These are phyloP conservation scores for Pelobates fuscus DNA, from an alignment of 2,113 vertebrate genomes.

Conservation along the genomic window DNA sequence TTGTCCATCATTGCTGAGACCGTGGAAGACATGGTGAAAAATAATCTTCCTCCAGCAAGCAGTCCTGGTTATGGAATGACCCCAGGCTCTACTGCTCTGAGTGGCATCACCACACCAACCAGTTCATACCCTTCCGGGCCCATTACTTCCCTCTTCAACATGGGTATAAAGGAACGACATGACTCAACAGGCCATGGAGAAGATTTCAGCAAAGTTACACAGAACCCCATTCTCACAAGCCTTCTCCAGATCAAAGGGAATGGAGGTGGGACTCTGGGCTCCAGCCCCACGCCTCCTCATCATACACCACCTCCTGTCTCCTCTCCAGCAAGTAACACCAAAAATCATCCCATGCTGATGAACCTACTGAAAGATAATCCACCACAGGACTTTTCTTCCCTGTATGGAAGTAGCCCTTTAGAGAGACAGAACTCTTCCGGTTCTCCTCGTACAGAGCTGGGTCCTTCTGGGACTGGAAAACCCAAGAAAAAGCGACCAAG, in stretches of 20 bases:
- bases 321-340: conserved; percentile 96
- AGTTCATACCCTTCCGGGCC: conserved; percentile 83
- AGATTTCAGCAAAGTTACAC: conserved; percentile 96
- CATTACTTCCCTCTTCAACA: conserved; percentile 84
- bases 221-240: conserved; percentile 98
- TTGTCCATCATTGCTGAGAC: conserved; percentile 96
- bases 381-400: conserved; percentile 89
- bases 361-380: conserved; percentile 97
- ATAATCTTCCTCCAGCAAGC: conserved; percentile 90
- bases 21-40: conserved; percentile 97
- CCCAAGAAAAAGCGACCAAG: conserved; percentile 93
- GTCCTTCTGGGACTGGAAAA: conserved; percentile 75
- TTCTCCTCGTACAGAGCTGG: conserved; percentile 83
- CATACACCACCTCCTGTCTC: conserved; percentile 94
- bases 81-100: conserved; percentile 80
- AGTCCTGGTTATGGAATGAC: conserved; percentile 94
- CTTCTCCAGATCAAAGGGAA: conserved; percentile 94
- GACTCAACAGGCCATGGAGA: conserved; percentile 83
- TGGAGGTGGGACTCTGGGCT: conserved; percentile 83
- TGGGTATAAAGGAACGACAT: conserved; percentile 82
- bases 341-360: conserved; percentile 99
- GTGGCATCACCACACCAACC: conserved; percentile 85
- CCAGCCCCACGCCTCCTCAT: conserved; percentile 91
- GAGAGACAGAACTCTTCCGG: conserved; percentile 95
- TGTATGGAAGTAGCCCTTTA: conserved; percentile 89